Conservation (phyloP, 2,888 invertebrate species). For the Rhingia rostrata region DNA sequence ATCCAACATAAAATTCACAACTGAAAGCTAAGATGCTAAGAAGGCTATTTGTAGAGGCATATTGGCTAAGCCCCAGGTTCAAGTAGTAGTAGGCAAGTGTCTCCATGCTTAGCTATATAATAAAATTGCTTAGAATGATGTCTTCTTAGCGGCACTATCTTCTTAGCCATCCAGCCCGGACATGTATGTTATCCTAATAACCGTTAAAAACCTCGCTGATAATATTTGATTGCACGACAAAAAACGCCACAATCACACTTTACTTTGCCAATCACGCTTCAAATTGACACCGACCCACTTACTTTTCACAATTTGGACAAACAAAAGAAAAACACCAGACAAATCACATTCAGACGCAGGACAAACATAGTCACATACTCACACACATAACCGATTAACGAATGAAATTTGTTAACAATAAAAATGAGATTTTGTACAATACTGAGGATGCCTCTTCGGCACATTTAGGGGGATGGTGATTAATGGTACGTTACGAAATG, state of each 20-base stretch:
- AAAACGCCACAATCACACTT: neutral
- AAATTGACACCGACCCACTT: neutral
- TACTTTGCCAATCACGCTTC: conserved; percentile 24
- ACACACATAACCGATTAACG: conserved; percentile 25
- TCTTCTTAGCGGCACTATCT: too few relatives aligned
- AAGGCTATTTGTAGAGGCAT: too few relatives aligned
- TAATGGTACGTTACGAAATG: conserved; percentile 31
- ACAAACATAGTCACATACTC: neutral
- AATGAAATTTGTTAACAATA: conserved; percentile 39
- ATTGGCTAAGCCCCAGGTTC: too few relatives aligned
- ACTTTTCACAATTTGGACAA: conserved; percentile 32
- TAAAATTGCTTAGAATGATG: too few relatives aligned
- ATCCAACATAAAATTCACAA: too few relatives aligned
- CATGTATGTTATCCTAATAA: too few relatives aligned
- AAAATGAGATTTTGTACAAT: conserved; percentile 47
- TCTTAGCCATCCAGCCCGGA: too few relatives aligned
- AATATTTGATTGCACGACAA: conserved; percentile 9
- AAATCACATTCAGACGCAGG: conserved; percentile 23
- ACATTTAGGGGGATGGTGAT: conserved; percentile 9
- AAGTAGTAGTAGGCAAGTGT: too few relatives aligned
- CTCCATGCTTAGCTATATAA: too few relatives aligned
- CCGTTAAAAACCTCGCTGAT: conserved; percentile 5
- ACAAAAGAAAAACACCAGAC: conserved; percentile 18
- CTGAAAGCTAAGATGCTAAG: too few relatives aligned
- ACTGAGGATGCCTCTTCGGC: conserved; percentile 11